phyloP scores from a whole-genome alignment of 2,113 vertebrate species.

The Hiodon tergisus region DNA sequence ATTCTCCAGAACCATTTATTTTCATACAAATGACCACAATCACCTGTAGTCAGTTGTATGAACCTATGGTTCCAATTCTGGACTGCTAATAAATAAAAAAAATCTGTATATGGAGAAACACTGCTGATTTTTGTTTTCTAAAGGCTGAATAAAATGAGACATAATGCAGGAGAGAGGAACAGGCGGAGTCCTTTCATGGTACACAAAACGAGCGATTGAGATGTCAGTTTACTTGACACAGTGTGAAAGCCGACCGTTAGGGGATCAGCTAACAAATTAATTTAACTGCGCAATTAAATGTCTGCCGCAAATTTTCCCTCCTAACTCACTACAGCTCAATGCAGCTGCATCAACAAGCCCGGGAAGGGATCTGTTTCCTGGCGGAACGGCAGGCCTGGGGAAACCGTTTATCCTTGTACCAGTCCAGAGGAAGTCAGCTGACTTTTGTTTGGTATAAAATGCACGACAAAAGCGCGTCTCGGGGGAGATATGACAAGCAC shows the following conservation, averaged over 20 bases:
- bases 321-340: not conserved
- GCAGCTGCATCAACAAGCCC: not conserved
- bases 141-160: too few relatives aligned
- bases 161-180: too few relatives aligned
- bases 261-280: constrained; percentile 8
- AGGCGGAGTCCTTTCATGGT: not conserved
- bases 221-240: not conserved
- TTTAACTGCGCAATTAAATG: not conserved
- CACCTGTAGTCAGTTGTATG: too few relatives aligned
- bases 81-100: too few relatives aligned
- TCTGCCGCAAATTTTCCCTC: constrained; percentile 2
- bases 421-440: constrained; percentile 4
- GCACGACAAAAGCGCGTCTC: not conserved
- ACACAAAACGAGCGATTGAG: not conserved
- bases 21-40: too few relatives aligned
- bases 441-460: constrained; percentile 9
- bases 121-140: too few relatives aligned
- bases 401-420: not conserved
- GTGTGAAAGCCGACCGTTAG: constrained; percentile 8
- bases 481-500: not conserved
- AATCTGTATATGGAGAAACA: too few relatives aligned
- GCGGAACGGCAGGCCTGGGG: not conserved
- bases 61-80: too few relatives aligned
- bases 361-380: constrained; percentile 1
- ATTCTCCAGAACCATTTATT: too few relatives aligned